Evolutionary conservation across 1,140 invertebrate genomes (phyloP), one percentile per base, ranked within the genome.

Genomic region (Pseudachorutes palmiensis): DNA sequence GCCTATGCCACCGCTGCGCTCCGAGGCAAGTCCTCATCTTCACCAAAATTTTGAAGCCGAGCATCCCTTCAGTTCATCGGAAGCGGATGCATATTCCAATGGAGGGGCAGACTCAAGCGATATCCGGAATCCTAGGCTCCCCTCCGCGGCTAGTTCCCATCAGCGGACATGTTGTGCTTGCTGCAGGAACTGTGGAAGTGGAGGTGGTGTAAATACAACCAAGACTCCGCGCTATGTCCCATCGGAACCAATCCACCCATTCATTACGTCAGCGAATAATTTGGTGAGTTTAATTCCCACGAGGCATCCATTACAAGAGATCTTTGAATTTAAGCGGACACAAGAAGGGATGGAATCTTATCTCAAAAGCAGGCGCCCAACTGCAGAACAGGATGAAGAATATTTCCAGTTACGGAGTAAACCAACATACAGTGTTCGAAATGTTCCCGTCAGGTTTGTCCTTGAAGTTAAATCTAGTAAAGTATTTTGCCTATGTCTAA

Each of bases 271-370:
- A 55, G n/a, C n/a, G n/a, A n/a, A n/a, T n/a, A 55, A 55, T 55
- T 22, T 55, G 14, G 51, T 55, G n/a, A n/a, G n/a, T n/a, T n/a
- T n/a, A n/a, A n/a, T n/a, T n/a, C n/a, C n/a, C n/a, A n/a, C n/a
- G n/a, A n/a, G n/a, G n/a, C n/a, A n/a, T n/a, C n/a, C n/a, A n/a
- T n/a, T 45, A 12, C 36, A 12, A 45, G 19, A 45, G 19, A 45
- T 19, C 24, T 9, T 5, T 19, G 3, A 55, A 16, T 55, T 55
- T 55, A 5, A 55, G 51, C 12, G 51, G 24, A 19, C 51, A 5
- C 51, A 55, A 26, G 14, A 55, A 9, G 51, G 51, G 12, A 55
- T 55, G 51, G 51, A 55, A 26, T 55, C 51, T 9, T 55, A 55
- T 22, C 9, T 55, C 9, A 55, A 55, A 55, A 55, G 51, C 24